Conservation (phyloP, 2,797 vertebrate genomes). For the Staurois parvus region DNA sequence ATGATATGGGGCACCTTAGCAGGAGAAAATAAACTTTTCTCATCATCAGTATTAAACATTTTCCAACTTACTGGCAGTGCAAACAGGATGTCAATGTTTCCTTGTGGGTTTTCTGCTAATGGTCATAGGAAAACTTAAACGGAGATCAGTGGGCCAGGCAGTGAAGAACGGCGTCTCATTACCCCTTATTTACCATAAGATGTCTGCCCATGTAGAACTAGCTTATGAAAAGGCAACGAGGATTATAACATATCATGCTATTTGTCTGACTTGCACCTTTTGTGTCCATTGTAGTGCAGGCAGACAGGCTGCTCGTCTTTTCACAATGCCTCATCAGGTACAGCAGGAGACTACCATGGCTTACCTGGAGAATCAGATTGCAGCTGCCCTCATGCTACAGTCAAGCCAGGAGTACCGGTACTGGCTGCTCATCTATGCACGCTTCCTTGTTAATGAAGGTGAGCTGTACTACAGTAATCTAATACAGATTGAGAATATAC, state of each 20-base stretch:
- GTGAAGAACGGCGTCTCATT: neutral
- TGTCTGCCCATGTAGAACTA: neutral
- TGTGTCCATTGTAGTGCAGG: conserved; percentile 81
- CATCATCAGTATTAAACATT: too few species aligned
- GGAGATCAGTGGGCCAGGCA: neutral
- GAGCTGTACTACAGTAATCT: conserved; percentile 57
- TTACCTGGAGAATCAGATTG: conserved; percentile 95
- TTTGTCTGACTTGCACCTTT: neutral
- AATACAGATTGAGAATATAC: neutral
- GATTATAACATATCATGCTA: neutral
- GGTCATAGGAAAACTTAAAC: too few species aligned
- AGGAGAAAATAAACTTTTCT: too few species aligned
- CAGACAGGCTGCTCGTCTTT: conserved; percentile 90
- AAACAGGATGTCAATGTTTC: too few species aligned
- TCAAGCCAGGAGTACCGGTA: conserved; percentile 92
- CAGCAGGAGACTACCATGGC: conserved; percentile 94
- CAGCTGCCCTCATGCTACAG: conserved; percentile 85
- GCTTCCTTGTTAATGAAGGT: conserved; percentile 98
- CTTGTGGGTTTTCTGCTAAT: too few species aligned
- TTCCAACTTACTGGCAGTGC: too few species aligned
- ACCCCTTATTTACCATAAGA: neutral
- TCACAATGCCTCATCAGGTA: conserved; percentile 91
- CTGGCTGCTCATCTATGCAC: conserved; percentile 96
- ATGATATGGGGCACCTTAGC: too few species aligned
- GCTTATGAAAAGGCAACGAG: neutral